Base-by-base conservation (phyloP, 2,797 vertebrate species). In the Astyanax mexicanus region DNA sequence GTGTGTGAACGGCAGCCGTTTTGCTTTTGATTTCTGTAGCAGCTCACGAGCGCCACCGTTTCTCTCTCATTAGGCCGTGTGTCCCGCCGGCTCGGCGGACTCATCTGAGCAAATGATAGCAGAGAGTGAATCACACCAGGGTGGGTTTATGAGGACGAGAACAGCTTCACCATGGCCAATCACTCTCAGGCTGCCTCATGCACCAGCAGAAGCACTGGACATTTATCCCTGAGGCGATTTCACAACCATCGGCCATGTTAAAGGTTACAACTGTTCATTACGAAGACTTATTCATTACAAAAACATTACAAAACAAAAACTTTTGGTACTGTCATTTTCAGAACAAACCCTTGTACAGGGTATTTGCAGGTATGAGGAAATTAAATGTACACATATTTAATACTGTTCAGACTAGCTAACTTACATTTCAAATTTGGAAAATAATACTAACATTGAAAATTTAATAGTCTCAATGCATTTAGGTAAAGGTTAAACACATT, bases 41-140 rank as follows among this genome's bases (percentile, higher is more conserved):
- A 10, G 35, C 45, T 32, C 61, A 11, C 12, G 13, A 38, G 66
- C 66, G 62, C 23, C 15, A 15, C 55, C 7, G 58, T 27, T 38
- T 77, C 49, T 55, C 38, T 19, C 75, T 77, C 67, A 71, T 77
- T 77, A 77, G 75, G n/a, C 57, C 13, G 55, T 32, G 11, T 25
- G 23, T 62, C 64, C 44, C 47, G 62, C 51, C 23, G 19, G 21
- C 47, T 32, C n/a, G 23, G 21, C 27, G 61, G 27, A 37, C 37
- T 75, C 40, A 67, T 45, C 42, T 21, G 38, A 45, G 58, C 62
- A 29, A 66, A 66, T 66, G 23, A 66, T 45, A 17, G 62, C 6
- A 13, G 62, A 6, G 62, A 45, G 52, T 7, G 35, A 49, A 27
- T 25, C 21, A 13, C 11, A 32, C 17, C 19, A 19, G 57, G 57